These are phyloP conservation scores for Drosophila ficusphila DNA, from an alignment of 1,140 invertebrate genomes.

Conservation along the genomic window DNA sequence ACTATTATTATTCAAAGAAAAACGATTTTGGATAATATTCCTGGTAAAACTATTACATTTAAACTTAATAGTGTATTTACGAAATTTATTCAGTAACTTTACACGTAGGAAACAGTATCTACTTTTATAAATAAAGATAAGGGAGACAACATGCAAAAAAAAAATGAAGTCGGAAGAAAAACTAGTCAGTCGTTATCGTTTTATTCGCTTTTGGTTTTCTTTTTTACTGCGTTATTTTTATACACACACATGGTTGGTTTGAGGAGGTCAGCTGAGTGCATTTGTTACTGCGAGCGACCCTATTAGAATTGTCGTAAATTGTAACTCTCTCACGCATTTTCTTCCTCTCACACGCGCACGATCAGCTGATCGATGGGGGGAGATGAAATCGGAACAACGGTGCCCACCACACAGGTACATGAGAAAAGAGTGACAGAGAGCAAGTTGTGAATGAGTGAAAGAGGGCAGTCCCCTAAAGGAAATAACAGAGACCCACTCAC, in stretches of 20 bases:
- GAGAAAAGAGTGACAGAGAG: conserved; percentile 4
- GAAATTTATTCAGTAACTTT: too few species aligned
- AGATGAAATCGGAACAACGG: conserved; percentile 20
- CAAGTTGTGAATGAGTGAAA: conserved; percentile 1
- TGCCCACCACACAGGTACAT: conserved; percentile 37
- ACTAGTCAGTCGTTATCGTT: too few species aligned
- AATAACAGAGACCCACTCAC: conserved; percentile 5
- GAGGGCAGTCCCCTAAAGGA: conserved; percentile 18
- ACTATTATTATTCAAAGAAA: too few species aligned
- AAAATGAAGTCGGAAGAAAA: too few species aligned
- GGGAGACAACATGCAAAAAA: too few species aligned
- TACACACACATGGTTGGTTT: neutral
- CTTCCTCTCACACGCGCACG: conserved; percentile 12
- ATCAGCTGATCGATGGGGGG: conserved; percentile 62
- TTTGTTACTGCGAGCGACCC: conserved; percentile 14
- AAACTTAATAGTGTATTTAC: too few species aligned
- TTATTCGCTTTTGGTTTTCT: neutral
- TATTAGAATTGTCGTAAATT: conserved; percentile 19
- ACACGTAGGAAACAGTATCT: too few species aligned
- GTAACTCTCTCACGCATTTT: conserved; percentile 13
- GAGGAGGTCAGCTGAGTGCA: conserved; percentile 30
- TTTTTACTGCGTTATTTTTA: conserved; percentile 1
- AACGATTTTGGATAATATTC: too few species aligned
- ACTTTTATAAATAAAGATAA: too few species aligned
- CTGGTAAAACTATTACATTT: too few species aligned